Evolutionary conservation across 2,797 vertebrate species (phyloP).

Genomic region (Ceyx erithaca): DNA sequence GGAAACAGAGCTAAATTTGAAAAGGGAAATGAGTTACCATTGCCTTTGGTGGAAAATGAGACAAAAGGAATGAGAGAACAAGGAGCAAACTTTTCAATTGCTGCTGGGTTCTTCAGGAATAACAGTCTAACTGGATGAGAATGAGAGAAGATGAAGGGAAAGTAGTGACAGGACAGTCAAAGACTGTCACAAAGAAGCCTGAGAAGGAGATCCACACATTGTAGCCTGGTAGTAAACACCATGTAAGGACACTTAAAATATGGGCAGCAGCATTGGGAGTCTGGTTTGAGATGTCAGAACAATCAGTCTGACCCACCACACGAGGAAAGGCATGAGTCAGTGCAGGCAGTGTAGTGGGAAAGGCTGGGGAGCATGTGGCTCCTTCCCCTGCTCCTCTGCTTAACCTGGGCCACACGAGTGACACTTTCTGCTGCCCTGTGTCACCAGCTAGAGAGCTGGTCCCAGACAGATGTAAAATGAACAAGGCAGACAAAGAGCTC

Average conservation of each 20-base stretch:
- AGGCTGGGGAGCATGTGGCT: not conserved
- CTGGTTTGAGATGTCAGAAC: too few relatives aligned
- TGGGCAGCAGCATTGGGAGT: not conserved
- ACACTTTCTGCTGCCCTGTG: not conserved
- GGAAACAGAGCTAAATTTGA: not conserved
- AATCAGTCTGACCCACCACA: too few relatives aligned
- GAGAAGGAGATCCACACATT: not conserved
- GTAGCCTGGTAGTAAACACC: not conserved
- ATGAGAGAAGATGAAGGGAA: not conserved
- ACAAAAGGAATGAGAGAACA: not conserved
- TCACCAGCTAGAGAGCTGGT: not conserved
- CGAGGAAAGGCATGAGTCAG: not conserved
- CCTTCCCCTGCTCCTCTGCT: not conserved
- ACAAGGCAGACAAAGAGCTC: not conserved
- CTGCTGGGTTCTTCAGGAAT: not conserved
- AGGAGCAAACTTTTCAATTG: not conserved
- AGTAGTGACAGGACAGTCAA: not conserved
- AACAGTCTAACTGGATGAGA: not conserved
- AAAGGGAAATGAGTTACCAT: not conserved
- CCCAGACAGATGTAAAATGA: not conserved
- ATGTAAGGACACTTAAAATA: not conserved
- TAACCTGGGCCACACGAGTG: not conserved
- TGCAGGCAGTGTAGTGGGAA: accelerated
- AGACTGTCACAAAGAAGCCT: not conserved
- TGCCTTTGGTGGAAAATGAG: not conserved